These are phyloP conservation scores for Agriotes lineatus DNA, from an alignment of 2,888 invertebrate species.

Conservation along the genomic window DNA sequence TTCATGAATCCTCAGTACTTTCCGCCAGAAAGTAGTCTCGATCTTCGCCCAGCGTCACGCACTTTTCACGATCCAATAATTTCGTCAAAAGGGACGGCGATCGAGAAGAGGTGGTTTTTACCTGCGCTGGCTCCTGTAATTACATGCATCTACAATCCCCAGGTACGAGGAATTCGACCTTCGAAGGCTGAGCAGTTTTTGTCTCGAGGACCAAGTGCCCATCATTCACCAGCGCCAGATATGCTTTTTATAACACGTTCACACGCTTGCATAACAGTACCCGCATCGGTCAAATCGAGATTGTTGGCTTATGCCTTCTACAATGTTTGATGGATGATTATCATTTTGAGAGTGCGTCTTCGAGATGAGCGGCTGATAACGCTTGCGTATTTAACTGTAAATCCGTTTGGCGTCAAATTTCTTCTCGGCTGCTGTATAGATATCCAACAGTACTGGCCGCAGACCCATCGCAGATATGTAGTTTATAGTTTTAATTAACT, in stretches of 20 bases:
- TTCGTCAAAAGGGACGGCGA: no score
- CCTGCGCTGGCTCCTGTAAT: slow-evolving; percentile 23
- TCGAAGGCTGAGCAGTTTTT: slow-evolving; percentile 30
- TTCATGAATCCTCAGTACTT: no score
- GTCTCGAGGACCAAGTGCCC: slow-evolving; percentile 14
- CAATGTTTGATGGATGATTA: slow-evolving; percentile 19
- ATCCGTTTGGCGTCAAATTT: slow-evolving; percentile 9
- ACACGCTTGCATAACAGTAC: slow-evolving; percentile 20
- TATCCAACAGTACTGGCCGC: no score
- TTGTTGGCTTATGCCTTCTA: slow-evolving; percentile 12
- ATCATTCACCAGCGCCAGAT: slow-evolving; percentile 20
- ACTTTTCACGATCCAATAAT: no score
- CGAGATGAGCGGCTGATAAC: slow-evolving; percentile 12
- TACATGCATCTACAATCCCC: slow-evolving; percentile 25
- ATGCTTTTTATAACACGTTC: slow-evolving; percentile 16
- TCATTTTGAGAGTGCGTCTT: slow-evolving; percentile 6
- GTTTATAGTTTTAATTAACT: no score
- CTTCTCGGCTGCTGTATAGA: no score
- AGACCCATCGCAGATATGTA: no score
- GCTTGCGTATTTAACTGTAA: neutral
- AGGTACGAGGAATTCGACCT: slow-evolving; percentile 28
- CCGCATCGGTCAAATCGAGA: slow-evolving; percentile 13
- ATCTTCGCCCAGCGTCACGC: no score
- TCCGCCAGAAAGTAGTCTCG: no score
- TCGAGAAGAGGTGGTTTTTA: slow-evolving; percentile 18